Conservation (phyloP, 2,888 invertebrate genomes). For the Mellilla xanthometata region DNA sequence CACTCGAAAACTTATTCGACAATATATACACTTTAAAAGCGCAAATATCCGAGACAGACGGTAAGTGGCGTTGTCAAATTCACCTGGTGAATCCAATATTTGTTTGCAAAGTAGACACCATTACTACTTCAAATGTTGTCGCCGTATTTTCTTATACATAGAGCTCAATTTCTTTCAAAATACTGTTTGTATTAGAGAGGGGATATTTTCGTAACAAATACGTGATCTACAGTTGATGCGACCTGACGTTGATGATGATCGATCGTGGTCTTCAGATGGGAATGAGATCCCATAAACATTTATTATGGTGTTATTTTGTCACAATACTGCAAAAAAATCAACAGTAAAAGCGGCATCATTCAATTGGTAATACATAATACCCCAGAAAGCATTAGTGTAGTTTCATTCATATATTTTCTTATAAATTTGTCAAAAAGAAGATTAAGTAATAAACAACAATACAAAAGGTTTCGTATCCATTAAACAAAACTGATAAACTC, state of each 20-base stretch:
- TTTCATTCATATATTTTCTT: no score
- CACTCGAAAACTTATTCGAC: constrained; percentile 2
- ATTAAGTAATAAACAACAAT: no score
- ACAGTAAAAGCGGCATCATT: no score
- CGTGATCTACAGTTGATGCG: constrained; percentile 24
- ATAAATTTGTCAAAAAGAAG: no score
- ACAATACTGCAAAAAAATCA: no score
- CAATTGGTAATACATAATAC: no score
- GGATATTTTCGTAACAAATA: constrained; percentile 22
- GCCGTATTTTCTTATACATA: constrained; percentile 7
- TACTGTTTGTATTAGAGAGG: constrained; percentile 6
- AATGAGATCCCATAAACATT: constrained; percentile 3
- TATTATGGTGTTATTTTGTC: constrained; percentile 4
- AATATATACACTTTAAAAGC: constrained; percentile 20
- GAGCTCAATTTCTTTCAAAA: constrained; percentile 11
- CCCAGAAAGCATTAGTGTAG: no score
- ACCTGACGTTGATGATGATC: constrained; percentile 27
- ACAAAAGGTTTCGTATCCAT: no score
- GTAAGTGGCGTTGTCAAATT: constrained; percentile 26
- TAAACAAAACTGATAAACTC: no score
- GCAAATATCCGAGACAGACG: constrained; percentile 24
- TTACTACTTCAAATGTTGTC: constrained; percentile 9
- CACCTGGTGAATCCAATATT: constrained; percentile 24
- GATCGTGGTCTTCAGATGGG: constrained; percentile 16
- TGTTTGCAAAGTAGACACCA: constrained; percentile 13